Base-by-base conservation (phyloP, 2,888 invertebrate species). In the Notodonta dromedarius region DNA sequence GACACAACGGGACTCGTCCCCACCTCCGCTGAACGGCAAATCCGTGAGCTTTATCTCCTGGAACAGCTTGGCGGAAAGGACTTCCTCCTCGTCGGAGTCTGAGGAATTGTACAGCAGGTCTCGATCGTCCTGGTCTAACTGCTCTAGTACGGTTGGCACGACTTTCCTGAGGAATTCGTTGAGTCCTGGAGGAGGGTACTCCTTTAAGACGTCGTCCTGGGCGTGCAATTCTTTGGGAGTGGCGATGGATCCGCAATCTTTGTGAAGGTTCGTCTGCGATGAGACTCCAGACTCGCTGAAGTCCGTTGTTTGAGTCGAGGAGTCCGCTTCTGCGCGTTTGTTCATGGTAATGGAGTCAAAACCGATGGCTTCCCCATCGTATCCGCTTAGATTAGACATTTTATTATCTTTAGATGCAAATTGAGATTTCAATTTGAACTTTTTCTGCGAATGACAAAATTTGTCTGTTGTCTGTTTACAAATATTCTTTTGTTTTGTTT, bases 21-120 rank as follows among this genome's bases (percentile, higher is more conserved):
- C 92, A 0, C 83, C 82, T 0, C 89, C 90, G 6, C 79, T 56
- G 0, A 70, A 71, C 0, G 75, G 64, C 0, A 74, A 62, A 1
- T 88, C 86, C 0, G 73, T 73, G 1, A 85, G 65, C 6, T 79
- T 80, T 0, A 92, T 77, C 64, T 90, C 88, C 67, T 92, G 91
- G 3, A 89, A 68, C 0, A 90, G 48, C 56, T 87, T 89, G 0
- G 90, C 89, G 0, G 69, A 57, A 0, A 88, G 12, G 0, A 75
- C 62, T 0, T 91, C 92, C 5, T 91, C 93, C 2, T 90, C 90
- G 0, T 93, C 93, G 0, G 90, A 89, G 61, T 93, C 93, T 0
- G 91, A 90, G 0, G 91, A 90, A 14, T 83, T 78, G 60, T 79
- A 79, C 0, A 72, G 42, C 0, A 77, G 50, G 39, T 89, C 87